Evolutionary conservation across 2,797 vertebrate species (phyloP).

Genomic region (Eulemur rubriventer): DNA sequence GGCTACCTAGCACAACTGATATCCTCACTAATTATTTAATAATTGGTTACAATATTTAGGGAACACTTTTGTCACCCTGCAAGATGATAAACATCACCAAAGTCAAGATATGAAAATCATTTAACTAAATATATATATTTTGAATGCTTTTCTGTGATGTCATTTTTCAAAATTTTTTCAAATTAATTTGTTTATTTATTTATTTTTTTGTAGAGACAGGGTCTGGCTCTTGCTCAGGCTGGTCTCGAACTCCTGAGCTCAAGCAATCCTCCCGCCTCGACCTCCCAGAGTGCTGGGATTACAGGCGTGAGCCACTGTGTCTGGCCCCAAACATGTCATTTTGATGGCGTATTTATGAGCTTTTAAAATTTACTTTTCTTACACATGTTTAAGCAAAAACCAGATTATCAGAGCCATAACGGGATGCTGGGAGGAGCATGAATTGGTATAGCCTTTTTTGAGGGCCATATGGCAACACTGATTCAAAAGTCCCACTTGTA

Average conservation of each 20-base stretch:
- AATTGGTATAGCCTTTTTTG: neutral
- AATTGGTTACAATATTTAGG: neutral
- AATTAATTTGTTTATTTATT: too few species aligned
- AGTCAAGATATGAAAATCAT: neutral
- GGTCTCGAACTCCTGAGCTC: too few species aligned
- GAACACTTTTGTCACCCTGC: neutral
- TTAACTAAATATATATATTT: constrained; percentile 31
- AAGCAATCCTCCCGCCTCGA: too few species aligned
- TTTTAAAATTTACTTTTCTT: constrained; percentile 31
- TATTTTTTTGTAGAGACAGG: too few species aligned
- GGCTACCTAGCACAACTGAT: neutral
- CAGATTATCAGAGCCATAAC: neutral
- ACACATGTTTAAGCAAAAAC: neutral
- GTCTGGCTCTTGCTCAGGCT: too few species aligned
- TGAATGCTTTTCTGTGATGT: constrained; percentile 12
- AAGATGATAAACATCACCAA: neutral
- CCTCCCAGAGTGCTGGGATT: too few species aligned
- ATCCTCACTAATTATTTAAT: neutral
- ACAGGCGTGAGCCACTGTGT: too few species aligned
- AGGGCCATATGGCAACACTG: neutral
- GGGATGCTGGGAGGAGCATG: neutral
- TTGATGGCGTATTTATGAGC: neutral
- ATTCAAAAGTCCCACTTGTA: neutral
- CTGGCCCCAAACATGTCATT: neutral
- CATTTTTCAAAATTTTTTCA: too few species aligned